These are phyloP conservation scores for Platichthys stellatus DNA, from an alignment of 2,113 vertebrate genomes.

Conservation along the genomic window DNA sequence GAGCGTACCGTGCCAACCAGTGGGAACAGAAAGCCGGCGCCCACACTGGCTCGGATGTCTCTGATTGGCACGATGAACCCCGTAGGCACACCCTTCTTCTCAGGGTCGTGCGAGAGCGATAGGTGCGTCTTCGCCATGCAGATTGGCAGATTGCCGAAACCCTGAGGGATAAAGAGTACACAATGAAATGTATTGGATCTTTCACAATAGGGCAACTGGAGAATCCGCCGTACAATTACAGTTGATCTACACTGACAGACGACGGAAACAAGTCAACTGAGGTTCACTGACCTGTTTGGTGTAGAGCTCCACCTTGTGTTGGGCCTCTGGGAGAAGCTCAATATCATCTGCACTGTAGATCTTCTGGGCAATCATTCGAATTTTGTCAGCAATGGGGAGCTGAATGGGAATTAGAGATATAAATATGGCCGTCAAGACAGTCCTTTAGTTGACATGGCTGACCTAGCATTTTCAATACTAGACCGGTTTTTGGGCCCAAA, in stretches of 20 bases:
- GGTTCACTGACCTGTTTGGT: conserved; percentile 89
- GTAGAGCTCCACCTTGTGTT: conserved; percentile 91
- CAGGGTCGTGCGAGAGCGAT: conserved; percentile 95
- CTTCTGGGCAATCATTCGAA: conserved; percentile 93
- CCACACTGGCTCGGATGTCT: conserved; percentile 93
- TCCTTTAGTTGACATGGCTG: not conserved
- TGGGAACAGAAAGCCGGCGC: conserved; percentile 95
- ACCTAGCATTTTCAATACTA: not conserved
- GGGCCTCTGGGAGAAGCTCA: conserved; percentile 93
- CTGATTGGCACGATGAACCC: conserved; percentile 94
- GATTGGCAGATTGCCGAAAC: conserved; percentile 92
- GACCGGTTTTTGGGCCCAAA: not conserved
- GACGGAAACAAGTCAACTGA: not conserved
- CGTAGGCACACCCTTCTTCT: conserved; percentile 92
- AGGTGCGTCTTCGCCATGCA: conserved; percentile 99
- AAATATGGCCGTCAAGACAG: not conserved
- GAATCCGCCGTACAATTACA: not conserved
- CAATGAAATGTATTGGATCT: not conserved
- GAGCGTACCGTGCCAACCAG: conserved; percentile 92
- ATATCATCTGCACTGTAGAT: conserved; percentile 95
- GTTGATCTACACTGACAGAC: not conserved
- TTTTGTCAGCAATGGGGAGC: conserved; percentile 93
- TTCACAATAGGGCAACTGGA: not conserved
- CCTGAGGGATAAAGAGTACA: conserved; percentile 76
- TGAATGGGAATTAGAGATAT: conserved; percentile 52